Percentiles rank a stretch among this genome's conserved stretches.
phyloP scores from a whole-genome alignment of 2,888 invertebrate genomes.

The Spilarctia lutea region DNA sequence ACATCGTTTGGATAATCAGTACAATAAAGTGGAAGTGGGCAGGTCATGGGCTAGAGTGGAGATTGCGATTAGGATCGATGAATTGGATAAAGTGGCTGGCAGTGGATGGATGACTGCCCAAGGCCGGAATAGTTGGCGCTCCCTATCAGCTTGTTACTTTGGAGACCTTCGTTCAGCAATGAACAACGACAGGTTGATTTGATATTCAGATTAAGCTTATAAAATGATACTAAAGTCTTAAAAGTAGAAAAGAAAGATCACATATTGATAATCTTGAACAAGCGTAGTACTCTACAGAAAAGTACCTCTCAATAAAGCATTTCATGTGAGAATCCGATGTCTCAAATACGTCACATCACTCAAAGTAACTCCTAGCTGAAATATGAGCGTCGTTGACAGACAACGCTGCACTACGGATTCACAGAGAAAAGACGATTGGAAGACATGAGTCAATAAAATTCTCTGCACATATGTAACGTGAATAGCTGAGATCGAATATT shows the following conservation, averaged over 20 bases:
- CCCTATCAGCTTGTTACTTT: too few species aligned
- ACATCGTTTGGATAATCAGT: too few species aligned
- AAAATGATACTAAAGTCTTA: not conserved
- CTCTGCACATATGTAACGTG: constrained; percentile 21
- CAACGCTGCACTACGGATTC: constrained; percentile 37
- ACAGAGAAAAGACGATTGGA: constrained; percentile 35
- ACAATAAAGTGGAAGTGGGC: too few species aligned
- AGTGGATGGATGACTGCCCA: too few species aligned
- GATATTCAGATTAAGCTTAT: too few species aligned
- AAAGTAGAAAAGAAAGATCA: not conserved
- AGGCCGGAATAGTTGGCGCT: too few species aligned
- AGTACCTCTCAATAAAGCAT: not conserved
- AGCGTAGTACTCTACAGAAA: not conserved
- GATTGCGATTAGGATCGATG: too few species aligned
- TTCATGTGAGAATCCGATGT: constrained; percentile 9
- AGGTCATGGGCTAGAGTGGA: too few species aligned
- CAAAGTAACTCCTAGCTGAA: constrained; percentile 39
- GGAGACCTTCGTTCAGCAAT: too few species aligned
- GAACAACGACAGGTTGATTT: too few species aligned
- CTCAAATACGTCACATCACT: constrained; percentile 47
- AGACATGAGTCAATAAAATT: constrained; percentile 34
- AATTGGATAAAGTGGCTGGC: too few species aligned
- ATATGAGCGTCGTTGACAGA: constrained; percentile 41
- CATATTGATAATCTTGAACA: not conserved
- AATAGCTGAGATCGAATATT: constrained; percentile 25